Evolutionary conservation across 1,140 invertebrate species (phyloP), one percentile per base, ranked within the genome.

Genomic region (Nephotettix cincticeps): DNA sequence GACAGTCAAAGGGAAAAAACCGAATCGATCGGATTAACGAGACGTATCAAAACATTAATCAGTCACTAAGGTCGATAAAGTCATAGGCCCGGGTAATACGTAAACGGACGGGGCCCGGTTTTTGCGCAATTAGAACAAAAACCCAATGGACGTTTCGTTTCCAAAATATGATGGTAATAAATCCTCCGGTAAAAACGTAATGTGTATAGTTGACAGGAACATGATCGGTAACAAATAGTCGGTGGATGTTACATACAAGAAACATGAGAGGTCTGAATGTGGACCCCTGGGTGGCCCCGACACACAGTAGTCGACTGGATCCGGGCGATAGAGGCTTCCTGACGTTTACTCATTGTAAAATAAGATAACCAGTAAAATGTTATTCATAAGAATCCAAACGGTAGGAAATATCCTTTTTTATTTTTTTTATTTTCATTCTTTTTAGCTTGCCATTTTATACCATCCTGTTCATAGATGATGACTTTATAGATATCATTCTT

Each of bases 151-250:
- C 56, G 56, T 23, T 36, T 21, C 56, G 21, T 61, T 61, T 61
- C 56, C 56, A 61, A 61, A 61, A 61, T 61, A 61, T 61, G 56
- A 61, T 61, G 56, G 56, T 61, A 61, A 61, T 61, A 61, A 61
- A 61, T 61, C 25, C 14, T 25, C 56, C 14, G 14, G 56, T 4
- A 61, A 61, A 61, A 61, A 27, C 23, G 56, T 61, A 61, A 61
- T 61, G 23, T 27, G 23, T 61, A 29, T 29, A 27, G 56, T 61
- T 61, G 56, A 61, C n/a, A n/a, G 56, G 13, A 6, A 61, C 56
- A 61, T 27, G 56, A 61, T 27, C 14, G 23, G 21, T 25, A 27
- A 61, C 56, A 61, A 61, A 61, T 61, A 61, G 56, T 27, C 47
- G 56, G 6, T 23, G 56, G 23, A 23, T 61, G 47, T 11, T 54